phyloP scores from a whole-genome alignment of 2,797 vertebrate species.

The Xenentodon cancila region DNA sequence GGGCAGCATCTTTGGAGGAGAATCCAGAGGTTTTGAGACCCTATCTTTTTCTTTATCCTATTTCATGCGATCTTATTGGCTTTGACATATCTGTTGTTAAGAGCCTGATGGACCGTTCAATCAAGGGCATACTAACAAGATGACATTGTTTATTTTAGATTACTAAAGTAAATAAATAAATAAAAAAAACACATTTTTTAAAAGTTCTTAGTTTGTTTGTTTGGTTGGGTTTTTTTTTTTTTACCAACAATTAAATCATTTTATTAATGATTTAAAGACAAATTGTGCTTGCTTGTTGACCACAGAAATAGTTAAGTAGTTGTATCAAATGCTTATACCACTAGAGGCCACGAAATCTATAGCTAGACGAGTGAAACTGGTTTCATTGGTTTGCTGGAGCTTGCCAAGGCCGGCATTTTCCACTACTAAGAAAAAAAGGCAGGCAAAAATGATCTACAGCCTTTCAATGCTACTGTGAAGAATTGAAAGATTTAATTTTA shows the following conservation, averaged over 20 bases:
- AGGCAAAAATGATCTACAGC: slow-evolving; percentile 51
- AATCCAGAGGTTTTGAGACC: slow-evolving; percentile 24
- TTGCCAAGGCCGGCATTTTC: slow-evolving; percentile 65
- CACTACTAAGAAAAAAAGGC: slow-evolving; percentile 49
- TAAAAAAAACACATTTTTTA: background rate
- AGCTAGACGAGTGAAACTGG: slow-evolving; percentile 47
- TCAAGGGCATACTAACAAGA: too few species aligned
- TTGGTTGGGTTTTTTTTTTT: too few species aligned
- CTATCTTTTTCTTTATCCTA: slow-evolving; percentile 39
- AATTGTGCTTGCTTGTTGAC: slow-evolving; percentile 17
- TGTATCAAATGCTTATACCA: background rate
- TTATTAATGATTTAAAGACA: slow-evolving; percentile 18
- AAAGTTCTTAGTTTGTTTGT: background rate
- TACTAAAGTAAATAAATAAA: slow-evolving; percentile 1
- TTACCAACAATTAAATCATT: background rate
- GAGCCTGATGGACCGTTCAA: too few species aligned
- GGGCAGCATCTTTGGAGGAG: slow-evolving; percentile 51
- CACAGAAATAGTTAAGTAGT: too few species aligned
- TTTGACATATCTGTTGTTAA: background rate
- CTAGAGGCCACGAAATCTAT: slow-evolving; percentile 61
- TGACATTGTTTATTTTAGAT: too few species aligned
- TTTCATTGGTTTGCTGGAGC: slow-evolving; percentile 35
- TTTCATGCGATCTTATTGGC: slow-evolving; percentile 39
- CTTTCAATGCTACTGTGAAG: slow-evolving; percentile 31
- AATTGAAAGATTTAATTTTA: slow-evolving; percentile 66